These are phyloP conservation scores for Drosophila parthenogenetica DNA, from an alignment of 2,888 invertebrate genomes.

Conservation along the genomic window DNA sequence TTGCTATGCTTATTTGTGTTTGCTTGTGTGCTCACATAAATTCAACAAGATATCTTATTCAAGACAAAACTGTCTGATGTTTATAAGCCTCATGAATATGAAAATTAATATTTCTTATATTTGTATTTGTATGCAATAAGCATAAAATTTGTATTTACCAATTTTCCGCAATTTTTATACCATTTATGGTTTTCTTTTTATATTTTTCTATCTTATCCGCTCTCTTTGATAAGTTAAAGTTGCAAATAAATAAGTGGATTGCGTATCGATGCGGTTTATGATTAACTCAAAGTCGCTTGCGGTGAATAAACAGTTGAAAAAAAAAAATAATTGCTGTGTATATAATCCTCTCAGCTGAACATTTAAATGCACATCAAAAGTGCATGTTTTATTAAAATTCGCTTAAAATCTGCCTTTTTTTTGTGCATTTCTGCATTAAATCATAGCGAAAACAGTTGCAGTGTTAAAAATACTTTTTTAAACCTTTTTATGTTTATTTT, in stretches of 20 bases:
- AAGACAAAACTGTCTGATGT: constrained; percentile 29
- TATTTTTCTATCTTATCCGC: not conserved
- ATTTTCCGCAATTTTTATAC: constrained; percentile 32
- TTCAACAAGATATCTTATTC: constrained; percentile 22
- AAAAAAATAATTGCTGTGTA: not conserved
- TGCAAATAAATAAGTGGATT: not conserved
- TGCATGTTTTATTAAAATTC: not conserved
- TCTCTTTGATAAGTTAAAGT: not conserved
- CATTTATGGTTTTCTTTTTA: too few species aligned
- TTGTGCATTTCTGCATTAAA: not conserved
- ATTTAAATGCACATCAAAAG: constrained; percentile 7
- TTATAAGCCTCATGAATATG: constrained; percentile 52
- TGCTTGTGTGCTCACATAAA: constrained; percentile 26
- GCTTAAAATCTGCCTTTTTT: not conserved
- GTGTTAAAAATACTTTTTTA: not conserved
- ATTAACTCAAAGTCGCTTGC: constrained; percentile 14
- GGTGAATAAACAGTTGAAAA: not conserved
- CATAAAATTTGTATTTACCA: constrained; percentile 39
- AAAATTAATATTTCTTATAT: constrained; percentile 28
- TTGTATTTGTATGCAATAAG: constrained; percentile 50
- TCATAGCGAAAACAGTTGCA: not conserved
- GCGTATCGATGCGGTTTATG: not conserved
- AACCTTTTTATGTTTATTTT: not conserved
- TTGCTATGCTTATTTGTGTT: constrained; percentile 12
- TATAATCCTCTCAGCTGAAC: not conserved